Base-by-base conservation (phyloP, 2,797 vertebrate species). In the Spinus pinus region DNA sequence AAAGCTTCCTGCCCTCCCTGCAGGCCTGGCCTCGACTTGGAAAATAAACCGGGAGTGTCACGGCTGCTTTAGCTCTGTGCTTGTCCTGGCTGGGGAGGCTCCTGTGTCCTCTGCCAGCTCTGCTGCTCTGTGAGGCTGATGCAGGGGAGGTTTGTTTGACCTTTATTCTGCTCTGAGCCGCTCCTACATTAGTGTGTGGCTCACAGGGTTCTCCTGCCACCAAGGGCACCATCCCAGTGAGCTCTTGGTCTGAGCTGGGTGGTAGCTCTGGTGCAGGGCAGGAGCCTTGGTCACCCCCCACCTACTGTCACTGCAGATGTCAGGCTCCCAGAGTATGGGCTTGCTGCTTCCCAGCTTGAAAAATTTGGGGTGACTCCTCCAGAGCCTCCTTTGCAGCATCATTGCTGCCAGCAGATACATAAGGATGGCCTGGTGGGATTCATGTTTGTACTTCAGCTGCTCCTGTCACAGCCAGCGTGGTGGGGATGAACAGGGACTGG, bases 171-270 rank as follows among this genome's bases (percentile, higher is more conserved):
- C 39, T 74, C 49, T 3, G 41, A 83, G 58, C 3, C 0, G 1
- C 46, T 85, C 79, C 19, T 23, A 2, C 0, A 0, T 14, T 24
- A 71, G 69, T 0, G 1, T 84, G 49, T 0, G 0, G 7, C 39
- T 70, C 81, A 35, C 4, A 33, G 54, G 46, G 16, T 37, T 51
- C 53, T 74, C 41, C 57, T 81, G 64, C 65, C 57, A 35, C 65
- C 60, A 20, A 80, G 54, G n/a, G 16, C 23, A 65, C 35, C 28
- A 18, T 33, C 41, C 51, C 51, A 31, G 27, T 0, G 4, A 65
- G 28, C 14, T 13, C 39, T 22, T 5, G 23, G 7, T 50, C 65
- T 66, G 47, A 54, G 47, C 27, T 18, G 22, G 24, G 21, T 5
- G 2, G 37, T 13, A 30, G 69, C 46, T 66, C 47, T 73, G 35